phyloP scores from a whole-genome alignment of 2,113 vertebrate genomes.

The Thymallus thymallus region DNA sequence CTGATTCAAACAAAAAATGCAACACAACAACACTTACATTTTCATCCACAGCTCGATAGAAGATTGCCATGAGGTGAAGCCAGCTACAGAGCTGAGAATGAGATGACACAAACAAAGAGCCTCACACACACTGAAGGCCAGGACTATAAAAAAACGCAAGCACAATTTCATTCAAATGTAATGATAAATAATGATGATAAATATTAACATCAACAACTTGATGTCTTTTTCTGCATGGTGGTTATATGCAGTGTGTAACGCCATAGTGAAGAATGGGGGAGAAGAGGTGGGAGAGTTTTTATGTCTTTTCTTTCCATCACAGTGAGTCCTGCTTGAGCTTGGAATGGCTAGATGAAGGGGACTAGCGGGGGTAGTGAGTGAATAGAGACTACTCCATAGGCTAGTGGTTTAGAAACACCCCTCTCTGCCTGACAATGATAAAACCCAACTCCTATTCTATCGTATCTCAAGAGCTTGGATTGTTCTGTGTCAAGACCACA shows the following conservation, averaged over 20 bases:
- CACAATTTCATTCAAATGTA: slow-evolving; percentile 32
- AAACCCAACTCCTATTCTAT: not conserved
- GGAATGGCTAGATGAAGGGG: not conserved
- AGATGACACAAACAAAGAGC: not conserved
- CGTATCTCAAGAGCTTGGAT: not conserved
- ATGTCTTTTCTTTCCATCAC: too few relatives aligned
- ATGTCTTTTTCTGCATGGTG: slow-evolving; percentile 13
- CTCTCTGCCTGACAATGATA: not conserved
- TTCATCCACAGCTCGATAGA: not conserved
- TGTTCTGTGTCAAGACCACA: not conserved
- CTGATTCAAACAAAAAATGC: too few relatives aligned
- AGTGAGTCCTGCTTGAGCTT: not conserved
- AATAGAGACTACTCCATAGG: not conserved
- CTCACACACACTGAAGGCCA: not conserved
- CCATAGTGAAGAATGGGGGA: not conserved
- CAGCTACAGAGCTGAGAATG: not conserved
- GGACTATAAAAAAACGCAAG: not conserved
- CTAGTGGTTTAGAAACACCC: not conserved
- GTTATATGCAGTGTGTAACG: not conserved
- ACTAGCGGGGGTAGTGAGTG: too few relatives aligned
- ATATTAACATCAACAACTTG: slow-evolving; percentile 26
- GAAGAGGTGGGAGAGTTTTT: too few relatives aligned
- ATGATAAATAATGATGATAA: slow-evolving; percentile 17
- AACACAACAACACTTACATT: not conserved
- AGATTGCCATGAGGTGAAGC: not conserved